These are phyloP conservation scores for Blennius ocellaris DNA, from an alignment of 2,113 vertebrate species.

Conservation along the genomic window DNA sequence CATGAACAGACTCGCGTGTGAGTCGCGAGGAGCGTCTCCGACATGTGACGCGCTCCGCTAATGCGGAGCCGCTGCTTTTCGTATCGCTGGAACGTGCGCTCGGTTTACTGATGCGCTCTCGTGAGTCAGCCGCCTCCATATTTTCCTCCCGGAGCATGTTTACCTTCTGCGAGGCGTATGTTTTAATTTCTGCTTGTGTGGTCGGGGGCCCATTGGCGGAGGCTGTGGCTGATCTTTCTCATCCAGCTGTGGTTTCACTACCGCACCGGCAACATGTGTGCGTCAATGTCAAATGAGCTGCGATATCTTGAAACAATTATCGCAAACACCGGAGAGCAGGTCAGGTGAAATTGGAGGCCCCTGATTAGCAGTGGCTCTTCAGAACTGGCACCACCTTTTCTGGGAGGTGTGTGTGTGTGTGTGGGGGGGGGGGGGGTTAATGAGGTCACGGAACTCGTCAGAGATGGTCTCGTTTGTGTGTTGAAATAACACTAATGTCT, in stretches of 20 bases:
- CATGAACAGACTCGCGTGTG: slow-evolving; percentile 17
- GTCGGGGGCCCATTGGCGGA: background rate
- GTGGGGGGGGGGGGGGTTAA: background rate
- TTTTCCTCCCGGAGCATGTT: background rate
- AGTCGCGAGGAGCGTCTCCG: slow-evolving; percentile 22
- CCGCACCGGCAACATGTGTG: background rate
- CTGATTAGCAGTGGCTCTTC: background rate
- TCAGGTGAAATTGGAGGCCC: slow-evolving; percentile 13
- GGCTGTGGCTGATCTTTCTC: background rate
- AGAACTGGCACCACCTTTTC: background rate
- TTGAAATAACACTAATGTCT: slow-evolving; percentile 31
- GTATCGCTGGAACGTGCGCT: background rate
- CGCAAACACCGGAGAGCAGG: slow-evolving; percentile 25
- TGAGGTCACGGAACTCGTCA: slow-evolving; percentile 9
- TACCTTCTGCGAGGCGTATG: background rate
- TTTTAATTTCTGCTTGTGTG: background rate
- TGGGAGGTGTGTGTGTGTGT: too few relatives aligned
- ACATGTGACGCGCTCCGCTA: background rate
- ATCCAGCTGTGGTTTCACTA: slow-evolving; percentile 14
- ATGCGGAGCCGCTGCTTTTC: slow-evolving; percentile 23
- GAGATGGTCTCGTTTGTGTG: slow-evolving; percentile 19
- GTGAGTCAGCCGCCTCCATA: background rate
- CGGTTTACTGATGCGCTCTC: background rate
- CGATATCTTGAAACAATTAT: slow-evolving; percentile 20
- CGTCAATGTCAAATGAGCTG: slow-evolving; percentile 35